Evolutionary conservation across 2,113 vertebrate species (phyloP).

Genomic region (Vanacampus margaritifer): DNA sequence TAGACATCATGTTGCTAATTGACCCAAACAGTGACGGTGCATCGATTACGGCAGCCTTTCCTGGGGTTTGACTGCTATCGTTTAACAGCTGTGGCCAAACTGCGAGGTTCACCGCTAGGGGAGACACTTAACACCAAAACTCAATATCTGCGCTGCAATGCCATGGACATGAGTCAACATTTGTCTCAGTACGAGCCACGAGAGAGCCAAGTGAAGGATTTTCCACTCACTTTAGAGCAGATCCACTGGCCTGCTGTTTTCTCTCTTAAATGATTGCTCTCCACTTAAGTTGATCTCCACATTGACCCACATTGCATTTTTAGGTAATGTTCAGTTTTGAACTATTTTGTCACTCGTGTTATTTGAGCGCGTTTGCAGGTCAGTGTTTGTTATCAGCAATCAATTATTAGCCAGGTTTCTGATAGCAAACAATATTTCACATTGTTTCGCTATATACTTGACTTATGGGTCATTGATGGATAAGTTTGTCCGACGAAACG

Average conservation of each 20-base stretch:
- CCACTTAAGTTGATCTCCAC: slow-evolving; percentile 15
- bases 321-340: not conserved
- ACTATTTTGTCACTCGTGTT: slow-evolving; percentile 12
- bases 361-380: slow-evolving; percentile 34
- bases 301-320: slow-evolving; percentile 2
- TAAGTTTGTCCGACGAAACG: too few species aligned
- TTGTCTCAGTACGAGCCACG: not conserved
- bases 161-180: slow-evolving; percentile 30
- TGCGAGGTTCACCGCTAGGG: slow-evolving; percentile 38
- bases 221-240: not conserved
- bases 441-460: slow-evolving; percentile 4
- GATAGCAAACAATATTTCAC: slow-evolving; percentile 26
- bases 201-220: slow-evolving; percentile 9
- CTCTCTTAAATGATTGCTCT: slow-evolving; percentile 20
- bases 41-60: slow-evolving; percentile 17
- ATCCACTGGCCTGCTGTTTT: not conserved
- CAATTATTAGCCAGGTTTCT: slow-evolving; percentile 57
- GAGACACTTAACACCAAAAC: slow-evolving; percentile 42
- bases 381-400: slow-evolving; percentile 36
- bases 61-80: slow-evolving; percentile 22
- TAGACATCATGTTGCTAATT: slow-evolving; percentile 12
- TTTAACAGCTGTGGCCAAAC: slow-evolving; percentile 5
- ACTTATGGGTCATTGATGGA: not conserved
- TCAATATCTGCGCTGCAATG: slow-evolving; percentile 30
- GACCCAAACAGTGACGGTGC: slow-evolving; percentile 12